Base-by-base conservation (phyloP, 2,888 invertebrate genomes). In the Archaeoteleia sp. region DNA sequence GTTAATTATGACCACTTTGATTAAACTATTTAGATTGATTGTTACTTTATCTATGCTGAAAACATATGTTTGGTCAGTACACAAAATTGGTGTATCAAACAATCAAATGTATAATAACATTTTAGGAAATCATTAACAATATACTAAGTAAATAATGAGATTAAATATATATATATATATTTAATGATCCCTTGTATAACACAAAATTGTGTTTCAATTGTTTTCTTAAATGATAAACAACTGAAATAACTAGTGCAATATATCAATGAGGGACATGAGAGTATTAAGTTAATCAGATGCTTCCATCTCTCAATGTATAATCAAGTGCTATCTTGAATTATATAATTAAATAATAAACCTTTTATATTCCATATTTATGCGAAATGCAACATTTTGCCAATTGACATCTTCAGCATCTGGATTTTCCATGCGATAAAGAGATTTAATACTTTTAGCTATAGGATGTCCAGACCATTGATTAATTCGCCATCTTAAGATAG, bases 391-490 rank as follows among this genome's bases (percentile, higher is more conserved):
- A n/a, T 88, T 83, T 68, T 87, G 86, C 93, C 94, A 94, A 57
- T 88, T 88, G 37, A 86, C 87, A 27, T 89, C 89, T n/a, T 88
- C 86, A 62, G 10, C 45, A 35, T 17, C 10, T 13, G 48, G 30
- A 37, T 23, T 12, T 14, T 30, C 10, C 2, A 9, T 23, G 17
- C 89, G 88, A 12, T 89, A 88, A 83, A 91, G 94, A 45, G 89
- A 88, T n/a, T 87, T 73, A 1, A 96, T 86, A 27, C 89, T 88
- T 74, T 88, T 87, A 8, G 91, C 90, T 4, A 95, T 90, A 0
- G 96, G 96, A 86, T 96, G 96, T 8, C 89, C 87, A 3, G 86
- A 85, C 89, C 91, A 93, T 63, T 91, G 87, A 45, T 91, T 87
- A 48, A 88, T 87, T 72, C 89, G 91, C 95, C 95, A 95, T 61